Conservation (phyloP, 2,113 vertebrate species). For the Lepus europaeus region DNA sequence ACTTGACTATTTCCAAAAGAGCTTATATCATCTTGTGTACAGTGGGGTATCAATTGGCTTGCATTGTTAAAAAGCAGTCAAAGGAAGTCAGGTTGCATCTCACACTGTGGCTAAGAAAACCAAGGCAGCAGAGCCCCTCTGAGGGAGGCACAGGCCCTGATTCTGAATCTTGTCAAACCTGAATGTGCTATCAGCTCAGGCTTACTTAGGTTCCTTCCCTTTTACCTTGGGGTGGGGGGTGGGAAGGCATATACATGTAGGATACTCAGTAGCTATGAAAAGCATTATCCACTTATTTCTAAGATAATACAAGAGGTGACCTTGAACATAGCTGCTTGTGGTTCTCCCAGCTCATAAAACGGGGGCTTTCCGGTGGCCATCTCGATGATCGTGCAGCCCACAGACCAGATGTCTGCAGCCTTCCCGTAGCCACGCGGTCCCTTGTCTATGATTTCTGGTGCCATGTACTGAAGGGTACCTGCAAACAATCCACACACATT, state of each 20-base stretch:
- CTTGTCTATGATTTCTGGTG: constrained; percentile 99
- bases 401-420: constrained; percentile 98
- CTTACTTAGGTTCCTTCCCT: neutral
- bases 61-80: neutral
- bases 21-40: neutral
- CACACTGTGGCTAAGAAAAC: neutral
- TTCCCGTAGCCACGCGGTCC: constrained; percentile 98
- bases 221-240: neutral
- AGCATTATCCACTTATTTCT: neutral
- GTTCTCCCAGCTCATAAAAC: constrained; percentile 98
- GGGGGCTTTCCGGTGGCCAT: constrained; percentile 99
- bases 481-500: constrained; percentile 74
- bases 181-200: neutral
- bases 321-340: constrained; percentile 99
- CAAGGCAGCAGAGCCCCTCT: neutral
- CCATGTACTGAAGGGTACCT: constrained; percentile 99
- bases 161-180: neutral
- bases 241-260: neutral
- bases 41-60: neutral
- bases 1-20: constrained; percentile 21
- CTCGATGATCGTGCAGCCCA: constrained; percentile 99
- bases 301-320: constrained; percentile 84
- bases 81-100: neutral
- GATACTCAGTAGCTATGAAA: neutral
- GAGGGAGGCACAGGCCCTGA: neutral